Conservation (phyloP, 2,888 invertebrate genomes). For the Nephrotoma guestfalica region DNA sequence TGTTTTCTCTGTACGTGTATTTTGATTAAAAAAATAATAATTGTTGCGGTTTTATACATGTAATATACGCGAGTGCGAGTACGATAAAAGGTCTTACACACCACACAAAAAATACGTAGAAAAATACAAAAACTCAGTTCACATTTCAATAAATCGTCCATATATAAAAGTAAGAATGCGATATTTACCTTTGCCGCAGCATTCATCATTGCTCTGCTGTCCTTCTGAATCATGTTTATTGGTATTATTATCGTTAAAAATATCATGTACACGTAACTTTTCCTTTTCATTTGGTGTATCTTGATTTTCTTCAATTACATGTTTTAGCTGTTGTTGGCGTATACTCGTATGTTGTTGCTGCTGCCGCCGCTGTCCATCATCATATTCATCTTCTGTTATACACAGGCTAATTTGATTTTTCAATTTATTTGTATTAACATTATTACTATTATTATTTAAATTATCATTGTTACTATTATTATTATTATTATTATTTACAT, state of each 20-base stretch:
- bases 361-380: background rate
- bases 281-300: background rate
- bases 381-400: constrained; percentile 2
- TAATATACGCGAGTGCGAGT: background rate
- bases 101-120: background rate
- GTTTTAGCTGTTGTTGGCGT: background rate
- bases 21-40: background rate
- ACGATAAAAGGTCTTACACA: background rate
- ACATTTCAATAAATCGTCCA: background rate
- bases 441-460: background rate
- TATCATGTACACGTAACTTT: background rate
- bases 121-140: background rate
- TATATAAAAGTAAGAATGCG: background rate
- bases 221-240: background rate
- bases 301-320: background rate
- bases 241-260: background rate
- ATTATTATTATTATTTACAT: background rate
- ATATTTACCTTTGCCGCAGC: background rate
- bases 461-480: background rate
- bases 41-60: background rate
- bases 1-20: background rate
- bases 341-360: background rate
- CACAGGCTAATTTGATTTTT: background rate
- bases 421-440: background rate
- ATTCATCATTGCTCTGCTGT: background rate